Conservation (phyloP, 1,140 invertebrate species). For the Aphelinus atriplicis region DNA sequence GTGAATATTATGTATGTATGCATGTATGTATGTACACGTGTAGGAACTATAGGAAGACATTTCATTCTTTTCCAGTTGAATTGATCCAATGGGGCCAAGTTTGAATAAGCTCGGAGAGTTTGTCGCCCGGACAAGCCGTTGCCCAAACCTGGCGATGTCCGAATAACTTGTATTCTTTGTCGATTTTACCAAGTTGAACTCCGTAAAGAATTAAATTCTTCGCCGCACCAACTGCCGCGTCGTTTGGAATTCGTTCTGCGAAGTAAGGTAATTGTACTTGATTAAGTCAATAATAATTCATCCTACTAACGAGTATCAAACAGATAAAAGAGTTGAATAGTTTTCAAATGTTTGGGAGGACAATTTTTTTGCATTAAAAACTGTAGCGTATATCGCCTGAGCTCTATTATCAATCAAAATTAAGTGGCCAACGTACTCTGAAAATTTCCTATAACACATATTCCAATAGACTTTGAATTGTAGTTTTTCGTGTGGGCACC, state of each 20-base stretch:
- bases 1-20: no score
- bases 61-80: no score
- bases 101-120: slow-evolving; percentile 67
- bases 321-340: no score
- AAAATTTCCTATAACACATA: slow-evolving; percentile 67
- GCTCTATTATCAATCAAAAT: no score
- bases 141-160: slow-evolving; percentile 64
- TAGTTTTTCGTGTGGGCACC: slow-evolving; percentile 65
- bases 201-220: slow-evolving; percentile 63
- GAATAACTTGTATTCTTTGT: slow-evolving; percentile 59
- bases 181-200: slow-evolving; percentile 54
- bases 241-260: slow-evolving; percentile 64
- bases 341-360: no score
- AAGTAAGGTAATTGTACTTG: background rate
- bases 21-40: no score
- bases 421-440: slow-evolving; percentile 46
- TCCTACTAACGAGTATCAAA: no score
- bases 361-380: no score
- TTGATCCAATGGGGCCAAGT: slow-evolving; percentile 64
- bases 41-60: no score
- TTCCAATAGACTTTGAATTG: slow-evolving; percentile 66
- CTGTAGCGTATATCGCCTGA: no score
- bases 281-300: no score
- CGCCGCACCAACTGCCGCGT: slow-evolving; percentile 57
- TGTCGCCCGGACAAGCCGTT: slow-evolving; percentile 66